A percentile compares a stretch with the other conserved stretches of the same genome.
phyloP scores from a whole-genome alignment of 2,888 invertebrate species.

The Drosophila sordidula region DNA sequence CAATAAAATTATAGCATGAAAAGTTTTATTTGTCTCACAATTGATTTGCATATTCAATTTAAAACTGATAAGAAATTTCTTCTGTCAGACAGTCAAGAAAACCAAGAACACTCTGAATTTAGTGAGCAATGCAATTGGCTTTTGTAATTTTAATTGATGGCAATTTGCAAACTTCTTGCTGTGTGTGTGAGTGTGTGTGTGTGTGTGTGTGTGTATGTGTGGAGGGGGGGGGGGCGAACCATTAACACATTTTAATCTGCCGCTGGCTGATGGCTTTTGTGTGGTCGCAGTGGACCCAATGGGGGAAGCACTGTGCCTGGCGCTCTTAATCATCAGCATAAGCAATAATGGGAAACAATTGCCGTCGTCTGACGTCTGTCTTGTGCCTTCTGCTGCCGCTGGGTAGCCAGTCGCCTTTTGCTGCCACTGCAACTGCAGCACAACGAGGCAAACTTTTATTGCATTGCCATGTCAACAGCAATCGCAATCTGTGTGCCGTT shows the following conservation, averaged over 20 bases:
- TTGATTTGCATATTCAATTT: slow-evolving; percentile 60
- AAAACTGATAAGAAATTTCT: slow-evolving; percentile 22
- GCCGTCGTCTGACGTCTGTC: slow-evolving; percentile 48
- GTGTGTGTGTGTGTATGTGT: slow-evolving; percentile 3
- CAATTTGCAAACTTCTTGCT: slow-evolving; percentile 57
- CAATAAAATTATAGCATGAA: slow-evolving; percentile 4
- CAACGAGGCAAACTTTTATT: slow-evolving; percentile 73
- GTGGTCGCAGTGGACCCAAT: slow-evolving; percentile 56
- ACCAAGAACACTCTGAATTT: slow-evolving; percentile 24
- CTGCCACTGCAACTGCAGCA: slow-evolving; percentile 66
- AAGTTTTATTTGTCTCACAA: slow-evolving; percentile 8
- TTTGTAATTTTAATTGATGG: slow-evolving; percentile 74
- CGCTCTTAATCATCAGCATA: slow-evolving; percentile 79
- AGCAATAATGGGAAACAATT: slow-evolving; percentile 80
- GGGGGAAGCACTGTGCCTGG: slow-evolving; percentile 26
- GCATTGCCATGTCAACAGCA: slow-evolving; percentile 82
- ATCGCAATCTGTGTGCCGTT: slow-evolving; percentile 74
- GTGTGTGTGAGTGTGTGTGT: neutral
- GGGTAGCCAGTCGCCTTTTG: slow-evolving; percentile 50
- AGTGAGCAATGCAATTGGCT: slow-evolving; percentile 40
- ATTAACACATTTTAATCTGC: slow-evolving; percentile 82
- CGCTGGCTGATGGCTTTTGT: slow-evolving; percentile 70
- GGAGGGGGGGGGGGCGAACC: slow-evolving; percentile 43
- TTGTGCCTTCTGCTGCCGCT: slow-evolving; percentile 11
- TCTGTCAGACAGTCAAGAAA: slow-evolving; percentile 12